Evolutionary conservation across 2,797 vertebrate species (phyloP).

Genomic region (Acanthurus tractus): DNA sequence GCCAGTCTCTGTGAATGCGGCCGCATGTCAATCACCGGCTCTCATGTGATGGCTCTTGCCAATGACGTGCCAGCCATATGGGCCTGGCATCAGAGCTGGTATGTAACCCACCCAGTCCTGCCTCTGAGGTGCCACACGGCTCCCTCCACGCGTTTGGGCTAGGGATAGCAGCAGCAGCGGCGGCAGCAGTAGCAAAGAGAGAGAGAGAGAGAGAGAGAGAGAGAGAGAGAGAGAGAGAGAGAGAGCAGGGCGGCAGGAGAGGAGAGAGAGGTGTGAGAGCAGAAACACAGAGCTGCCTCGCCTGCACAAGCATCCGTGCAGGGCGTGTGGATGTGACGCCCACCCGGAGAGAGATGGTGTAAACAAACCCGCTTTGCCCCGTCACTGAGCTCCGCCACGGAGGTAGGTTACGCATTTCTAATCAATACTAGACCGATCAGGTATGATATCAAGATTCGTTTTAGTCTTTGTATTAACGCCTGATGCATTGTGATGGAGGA

Average conservation of each 20-base stretch:
- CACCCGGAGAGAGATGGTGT: slow-evolving; percentile 94
- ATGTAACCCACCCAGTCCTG: slow-evolving; percentile 92
- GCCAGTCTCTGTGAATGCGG: slow-evolving; percentile 98
- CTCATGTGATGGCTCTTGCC: slow-evolving; percentile 99
- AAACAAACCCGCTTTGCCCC: slow-evolving; percentile 91
- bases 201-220: slow-evolving; percentile 55
- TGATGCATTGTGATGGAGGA: not conserved
- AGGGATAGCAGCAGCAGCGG: slow-evolving; percentile 82
- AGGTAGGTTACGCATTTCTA: slow-evolving; percentile 86
- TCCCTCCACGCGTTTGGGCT: slow-evolving; percentile 90
- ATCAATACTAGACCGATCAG: slow-evolving; percentile 19
- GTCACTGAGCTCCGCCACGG: slow-evolving; percentile 85
- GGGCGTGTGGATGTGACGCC: slow-evolving; percentile 82
- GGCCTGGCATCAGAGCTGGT: slow-evolving; percentile 99
- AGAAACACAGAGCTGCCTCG: slow-evolving; percentile 79
- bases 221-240: slow-evolving; percentile 61
- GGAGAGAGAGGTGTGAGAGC: slow-evolving; percentile 65
- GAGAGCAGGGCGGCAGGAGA: slow-evolving; percentile 69
- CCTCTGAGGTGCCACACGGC: slow-evolving; percentile 96
- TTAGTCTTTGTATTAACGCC: slow-evolving; percentile 49
- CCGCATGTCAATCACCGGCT: slow-evolving; percentile 99
- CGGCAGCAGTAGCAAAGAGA: slow-evolving; percentile 67
- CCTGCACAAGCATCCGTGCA: slow-evolving; percentile 88
- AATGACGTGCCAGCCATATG: slow-evolving; percentile 99
- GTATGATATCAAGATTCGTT: slow-evolving; percentile 25